Conservation (phyloP, 1,140 invertebrate species). For the Melanaphis sacchari region DNA sequence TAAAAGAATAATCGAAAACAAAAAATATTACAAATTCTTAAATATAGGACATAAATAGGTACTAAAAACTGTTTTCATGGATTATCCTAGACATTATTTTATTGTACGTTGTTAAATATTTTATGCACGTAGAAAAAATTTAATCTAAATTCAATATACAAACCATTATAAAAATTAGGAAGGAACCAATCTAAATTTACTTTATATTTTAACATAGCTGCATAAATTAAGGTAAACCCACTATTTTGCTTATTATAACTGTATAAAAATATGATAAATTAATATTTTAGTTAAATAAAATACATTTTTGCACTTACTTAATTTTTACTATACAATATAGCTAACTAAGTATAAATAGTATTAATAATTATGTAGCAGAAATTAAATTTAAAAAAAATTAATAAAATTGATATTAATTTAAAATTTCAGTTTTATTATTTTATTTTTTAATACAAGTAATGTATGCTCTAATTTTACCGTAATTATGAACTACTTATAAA, state of each 20-base stretch:
- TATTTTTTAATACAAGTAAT: not conserved
- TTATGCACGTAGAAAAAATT: not conserved
- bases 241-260: no score
- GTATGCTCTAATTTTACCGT: not conserved
- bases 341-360: not conserved
- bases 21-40: not conserved
- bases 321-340: not conserved
- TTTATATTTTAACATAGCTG: not conserved
- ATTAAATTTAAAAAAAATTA: not conserved
- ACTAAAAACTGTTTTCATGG: not conserved
- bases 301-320: not conserved
- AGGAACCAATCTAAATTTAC: not conserved
- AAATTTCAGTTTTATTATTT: not conserved
- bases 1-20: not conserved
- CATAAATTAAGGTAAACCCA: not conserved
- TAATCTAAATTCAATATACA: not conserved
- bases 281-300: not conserved
- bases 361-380: not conserved
- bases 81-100: not conserved
- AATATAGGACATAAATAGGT: not conserved
- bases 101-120: not conserved
- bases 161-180: not conserved
- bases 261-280: no score
- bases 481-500: not conserved
- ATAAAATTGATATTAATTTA: not conserved